phyloP scores from a whole-genome alignment of 2,888 invertebrate species.

The Hirtodrosophila confusa region DNA sequence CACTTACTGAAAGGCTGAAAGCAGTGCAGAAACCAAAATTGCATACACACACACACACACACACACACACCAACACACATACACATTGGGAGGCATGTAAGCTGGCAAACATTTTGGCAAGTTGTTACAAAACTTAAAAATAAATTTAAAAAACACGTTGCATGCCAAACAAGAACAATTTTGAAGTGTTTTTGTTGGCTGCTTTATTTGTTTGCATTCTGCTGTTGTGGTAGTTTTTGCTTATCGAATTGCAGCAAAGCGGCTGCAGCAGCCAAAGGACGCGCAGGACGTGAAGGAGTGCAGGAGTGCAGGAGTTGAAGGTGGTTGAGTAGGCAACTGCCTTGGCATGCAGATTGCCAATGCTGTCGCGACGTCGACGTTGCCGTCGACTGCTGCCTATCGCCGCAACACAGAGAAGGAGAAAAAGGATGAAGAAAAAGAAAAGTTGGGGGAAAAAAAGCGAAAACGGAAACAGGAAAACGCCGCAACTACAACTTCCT shows the following conservation, averaged over 20 bases:
- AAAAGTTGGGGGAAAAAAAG: not conserved
- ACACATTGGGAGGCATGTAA: conserved; percentile 4
- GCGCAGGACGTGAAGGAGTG: not conserved
- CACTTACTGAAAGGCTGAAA: conserved; percentile 55
- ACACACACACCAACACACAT: not conserved
- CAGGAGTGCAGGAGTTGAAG: not conserved
- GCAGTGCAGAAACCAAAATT: conserved; percentile 52
- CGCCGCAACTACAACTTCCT: conserved; percentile 70
- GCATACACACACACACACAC: conserved; percentile 15
- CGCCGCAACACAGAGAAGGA: not conserved
- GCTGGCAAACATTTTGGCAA: conserved; percentile 53
- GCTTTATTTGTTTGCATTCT: conserved; percentile 44
- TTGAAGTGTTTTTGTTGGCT: conserved; percentile 29
- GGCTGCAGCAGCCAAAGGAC: not conserved
- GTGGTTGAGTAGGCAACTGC: conserved; percentile 15
- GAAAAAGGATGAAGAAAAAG: not conserved
- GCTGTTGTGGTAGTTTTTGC: conserved; percentile 19
- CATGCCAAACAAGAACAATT: conserved; percentile 44
- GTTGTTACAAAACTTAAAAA: conserved; percentile 63
- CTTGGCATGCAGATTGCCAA: conserved; percentile 61
- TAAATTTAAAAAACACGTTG: conserved; percentile 61
- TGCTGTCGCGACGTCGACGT: conserved; percentile 9
- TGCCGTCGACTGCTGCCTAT: conserved; percentile 5
- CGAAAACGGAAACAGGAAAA: conserved; percentile 65
- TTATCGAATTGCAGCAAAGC: conserved; percentile 30